These are phyloP conservation scores for Piscicola geometra DNA, from an alignment of 2,888 invertebrate species.

Conservation along the genomic window DNA sequence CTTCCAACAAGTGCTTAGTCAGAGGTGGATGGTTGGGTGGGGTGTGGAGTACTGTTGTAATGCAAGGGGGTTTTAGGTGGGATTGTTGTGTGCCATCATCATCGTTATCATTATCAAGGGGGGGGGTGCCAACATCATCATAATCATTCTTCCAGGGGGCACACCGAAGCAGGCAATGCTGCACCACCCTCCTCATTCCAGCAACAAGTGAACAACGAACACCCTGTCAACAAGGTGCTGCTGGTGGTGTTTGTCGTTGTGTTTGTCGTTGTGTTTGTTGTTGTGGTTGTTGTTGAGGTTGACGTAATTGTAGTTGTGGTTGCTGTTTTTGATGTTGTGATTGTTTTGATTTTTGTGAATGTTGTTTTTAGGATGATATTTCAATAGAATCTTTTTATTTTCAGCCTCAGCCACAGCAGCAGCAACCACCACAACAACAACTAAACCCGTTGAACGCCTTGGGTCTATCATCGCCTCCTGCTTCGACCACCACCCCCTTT, in stretches of 20 bases:
- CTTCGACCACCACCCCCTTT: not conserved
- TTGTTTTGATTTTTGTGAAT: too few species aligned
- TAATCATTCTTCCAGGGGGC: not conserved
- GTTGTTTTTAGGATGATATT: too few species aligned
- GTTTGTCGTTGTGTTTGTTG: not conserved
- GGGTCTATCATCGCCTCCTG: not conserved
- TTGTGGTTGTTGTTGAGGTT: not conserved
- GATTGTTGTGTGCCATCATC: not conserved
- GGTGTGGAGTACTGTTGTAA: not conserved
- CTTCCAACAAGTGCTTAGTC: conserved; percentile 5
- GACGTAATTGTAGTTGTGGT: too few species aligned
- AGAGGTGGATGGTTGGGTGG: not conserved
- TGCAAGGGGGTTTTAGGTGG: not conserved
- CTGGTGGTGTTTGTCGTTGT: not conserved
- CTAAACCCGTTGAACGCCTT: too few species aligned
- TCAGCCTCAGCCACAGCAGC: too few species aligned
- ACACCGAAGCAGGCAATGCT: not conserved
- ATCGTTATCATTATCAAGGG: not conserved
- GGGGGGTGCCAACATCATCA: not conserved
- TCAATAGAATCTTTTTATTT: too few species aligned
- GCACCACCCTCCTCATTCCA: not conserved
- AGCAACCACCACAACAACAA: too few species aligned
- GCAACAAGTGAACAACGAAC: not conserved
- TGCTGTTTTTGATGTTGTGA: too few species aligned
- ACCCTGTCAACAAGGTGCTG: conserved; percentile 1